Evolutionary conservation across 2,888 invertebrate genomes (phyloP).

Genomic region (Listrodromus nycthemerus): DNA sequence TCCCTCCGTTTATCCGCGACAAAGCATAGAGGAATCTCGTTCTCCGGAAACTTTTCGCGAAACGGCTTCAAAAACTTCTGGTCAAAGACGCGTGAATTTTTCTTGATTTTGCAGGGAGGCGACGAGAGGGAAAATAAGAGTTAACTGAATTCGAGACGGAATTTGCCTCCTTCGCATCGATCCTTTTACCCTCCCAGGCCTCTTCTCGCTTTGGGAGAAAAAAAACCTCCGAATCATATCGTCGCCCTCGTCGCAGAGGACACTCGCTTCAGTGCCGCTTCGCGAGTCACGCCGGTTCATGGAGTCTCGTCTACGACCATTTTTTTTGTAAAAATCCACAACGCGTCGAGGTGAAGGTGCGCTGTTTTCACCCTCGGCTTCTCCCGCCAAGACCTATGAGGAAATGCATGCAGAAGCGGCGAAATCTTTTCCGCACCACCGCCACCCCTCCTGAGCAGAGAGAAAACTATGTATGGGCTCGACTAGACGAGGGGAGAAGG

Average conservation of each 20-base stretch:
- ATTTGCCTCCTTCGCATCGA: conserved; percentile 1
- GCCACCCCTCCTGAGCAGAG: neutral
- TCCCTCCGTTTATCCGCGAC: neutral
- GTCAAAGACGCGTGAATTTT: conserved; percentile 2
- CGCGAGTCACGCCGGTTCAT: conserved; percentile 1
- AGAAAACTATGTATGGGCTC: conserved; percentile 14
- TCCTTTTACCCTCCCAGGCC: neutral
- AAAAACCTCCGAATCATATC: conserved; percentile 11
- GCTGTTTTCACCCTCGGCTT: neutral
- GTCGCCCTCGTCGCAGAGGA: neutral
- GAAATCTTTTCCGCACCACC: conserved; percentile 46
- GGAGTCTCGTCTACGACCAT: conserved; percentile 23
- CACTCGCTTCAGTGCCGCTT: neutral
- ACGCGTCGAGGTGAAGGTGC: conserved; percentile 3
- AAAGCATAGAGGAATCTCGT: neutral
- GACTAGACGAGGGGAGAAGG: conserved; percentile 10
- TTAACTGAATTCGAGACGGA: neutral
- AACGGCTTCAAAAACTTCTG: neutral
- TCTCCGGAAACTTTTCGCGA: neutral
- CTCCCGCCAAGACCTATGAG: neutral
- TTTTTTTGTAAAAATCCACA: conserved; percentile 32
- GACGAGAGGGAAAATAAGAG: neutral
- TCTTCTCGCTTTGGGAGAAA: neutral
- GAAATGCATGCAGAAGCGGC: conserved; percentile 33
- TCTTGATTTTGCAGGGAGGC: conserved; percentile 3